phyloP scores from a whole-genome alignment of 2,797 vertebrate genomes.

The Heteromormyrus szaboi region DNA sequence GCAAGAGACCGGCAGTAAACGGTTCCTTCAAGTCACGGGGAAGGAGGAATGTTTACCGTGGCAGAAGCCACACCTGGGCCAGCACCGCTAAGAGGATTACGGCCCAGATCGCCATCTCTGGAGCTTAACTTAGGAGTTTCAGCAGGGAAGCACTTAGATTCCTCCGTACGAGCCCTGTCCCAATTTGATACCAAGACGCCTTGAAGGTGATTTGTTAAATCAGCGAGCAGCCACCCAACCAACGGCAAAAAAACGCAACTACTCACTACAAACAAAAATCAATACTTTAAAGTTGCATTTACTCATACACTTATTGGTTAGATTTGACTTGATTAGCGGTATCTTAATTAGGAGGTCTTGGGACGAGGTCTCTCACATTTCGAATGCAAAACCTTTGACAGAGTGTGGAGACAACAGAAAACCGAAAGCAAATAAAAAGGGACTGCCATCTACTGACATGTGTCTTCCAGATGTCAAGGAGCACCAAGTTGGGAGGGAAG shows the following conservation, averaged over 20 bases:
- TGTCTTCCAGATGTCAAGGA: constrained; percentile 22
- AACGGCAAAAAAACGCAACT: neutral
- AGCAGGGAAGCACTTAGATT: neutral
- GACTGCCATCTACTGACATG: neutral
- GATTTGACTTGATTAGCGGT: neutral
- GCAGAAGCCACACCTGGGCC: neutral
- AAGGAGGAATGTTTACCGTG: neutral
- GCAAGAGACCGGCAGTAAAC: neutral
- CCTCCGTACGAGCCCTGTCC: neutral
- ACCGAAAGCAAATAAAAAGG: neutral
- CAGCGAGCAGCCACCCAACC: neutral
- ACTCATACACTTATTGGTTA: neutral
- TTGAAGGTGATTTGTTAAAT: neutral
- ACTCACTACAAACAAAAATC: neutral
- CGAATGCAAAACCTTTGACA: neutral
- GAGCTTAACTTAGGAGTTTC: neutral
- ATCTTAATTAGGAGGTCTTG: neutral
- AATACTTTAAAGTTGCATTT: neutral
- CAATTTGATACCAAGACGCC: neutral
- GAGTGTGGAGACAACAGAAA: neutral
- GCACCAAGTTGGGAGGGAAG: neutral
- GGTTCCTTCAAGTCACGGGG: neutral
- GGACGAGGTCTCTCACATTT: neutral
- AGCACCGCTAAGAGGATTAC: neutral
- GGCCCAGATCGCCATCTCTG: neutral